These are phyloP conservation scores for Hartigia nigra DNA, from an alignment of 2,888 invertebrate genomes.

Conservation along the genomic window DNA sequence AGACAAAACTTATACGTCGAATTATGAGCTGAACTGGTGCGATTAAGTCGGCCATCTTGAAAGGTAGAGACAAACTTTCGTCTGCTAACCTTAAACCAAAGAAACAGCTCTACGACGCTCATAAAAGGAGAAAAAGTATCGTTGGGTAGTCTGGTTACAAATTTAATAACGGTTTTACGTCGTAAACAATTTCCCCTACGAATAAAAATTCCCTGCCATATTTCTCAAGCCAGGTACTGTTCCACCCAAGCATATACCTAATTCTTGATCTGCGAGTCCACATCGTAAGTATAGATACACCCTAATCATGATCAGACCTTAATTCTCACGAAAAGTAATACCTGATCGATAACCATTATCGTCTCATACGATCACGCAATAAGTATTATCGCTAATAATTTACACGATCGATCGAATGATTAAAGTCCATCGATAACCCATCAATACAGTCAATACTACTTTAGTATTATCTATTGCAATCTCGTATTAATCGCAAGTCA, in stretches of 20 bases:
- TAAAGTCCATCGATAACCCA: background rate
- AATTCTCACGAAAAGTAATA: background rate
- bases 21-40: background rate
- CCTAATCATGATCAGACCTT: background rate
- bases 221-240: background rate
- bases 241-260: background rate
- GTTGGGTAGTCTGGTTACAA: background rate
- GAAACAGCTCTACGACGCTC: too few species aligned
- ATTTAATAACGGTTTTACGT: background rate
- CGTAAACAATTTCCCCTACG: background rate
- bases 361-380: background rate
- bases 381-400: background rate
- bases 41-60: background rate
- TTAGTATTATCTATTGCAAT: background rate
- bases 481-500: background rate
- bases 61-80: background rate
- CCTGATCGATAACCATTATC: background rate
- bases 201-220: background rate
- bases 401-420: background rate
- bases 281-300: background rate
- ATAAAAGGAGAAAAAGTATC: background rate
- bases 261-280: background rate
- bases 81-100: background rate
- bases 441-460: background rate
- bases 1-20: background rate